Base-by-base conservation (phyloP, 1,140 invertebrate genomes). In the Leptinotarsa texana region DNA sequence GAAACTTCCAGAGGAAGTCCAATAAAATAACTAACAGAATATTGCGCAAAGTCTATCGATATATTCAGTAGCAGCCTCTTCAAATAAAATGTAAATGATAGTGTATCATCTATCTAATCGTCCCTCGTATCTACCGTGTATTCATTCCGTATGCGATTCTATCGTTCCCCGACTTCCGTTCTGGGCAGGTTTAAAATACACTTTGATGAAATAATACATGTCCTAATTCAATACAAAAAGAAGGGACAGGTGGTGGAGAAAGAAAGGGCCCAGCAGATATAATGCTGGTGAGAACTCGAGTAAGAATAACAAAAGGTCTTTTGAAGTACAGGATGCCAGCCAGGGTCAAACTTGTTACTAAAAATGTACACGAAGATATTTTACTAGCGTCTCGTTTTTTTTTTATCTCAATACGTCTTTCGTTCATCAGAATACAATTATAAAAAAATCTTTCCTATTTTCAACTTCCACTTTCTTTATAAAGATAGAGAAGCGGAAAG, bases 221-320 rank as follows among this genome's bases (percentile, higher is more conserved):
- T 57, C n/a, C 51, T 57, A 57, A 57, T 57, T 57, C 51, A 57
- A 57, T 57, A 57, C 33, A 42, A 42, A 57, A 57, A 57, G 51
- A 57, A 57, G 6, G 51, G 51, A 57, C 51, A 57, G 51, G 51
- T 57, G 51, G 51, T 57, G 3, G 6, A 57, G 51, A 57, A n/a
- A 57, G 51, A 57, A 42, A 57, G 51, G 17, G 17, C 2, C 3
- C 4, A 15, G 15, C n/a, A 57, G 15, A 17, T 57, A 57, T 57
- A 57, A n/a, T 57, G 6, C 51, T 18, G n/a, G 17, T 57, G 51
- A 57, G 51, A 57, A 57, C 51, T 18, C n/a, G 3, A 57, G 1
- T 57, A n/a, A 57, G 17, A 57, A 57, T 57, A 57, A 57, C 8
- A 57, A 57, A 18, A 57, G 15, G 51, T n/a, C n/a, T 57, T 51